Percentiles rank a stretch among this genome's conserved stretches.
Evolutionary conservation across 2,113 vertebrate genomes (phyloP).

Genomic region (Dipodomys ordii): DNA sequence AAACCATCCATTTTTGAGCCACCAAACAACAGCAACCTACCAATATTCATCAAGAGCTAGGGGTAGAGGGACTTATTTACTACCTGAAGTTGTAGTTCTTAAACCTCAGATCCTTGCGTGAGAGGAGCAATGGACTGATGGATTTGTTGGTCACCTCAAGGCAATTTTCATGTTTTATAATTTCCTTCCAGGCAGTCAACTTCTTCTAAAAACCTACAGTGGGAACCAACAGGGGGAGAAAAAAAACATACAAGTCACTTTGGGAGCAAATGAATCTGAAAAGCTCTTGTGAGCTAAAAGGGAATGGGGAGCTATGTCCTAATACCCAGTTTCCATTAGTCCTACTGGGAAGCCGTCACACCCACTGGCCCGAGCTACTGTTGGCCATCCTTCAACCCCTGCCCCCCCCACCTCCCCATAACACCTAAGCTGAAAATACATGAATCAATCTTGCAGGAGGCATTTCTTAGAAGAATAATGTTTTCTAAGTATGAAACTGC

Average conservation of each 20-base stretch:
- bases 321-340: background rate
- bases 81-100: conserved; percentile 83
- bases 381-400: background rate
- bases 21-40: background rate
- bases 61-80: background rate
- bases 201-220: conserved; percentile 79
- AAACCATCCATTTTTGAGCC: background rate
- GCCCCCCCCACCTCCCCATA: background rate
- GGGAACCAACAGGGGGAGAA: conserved; percentile 41
- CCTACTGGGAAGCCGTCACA: accelerated
- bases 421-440: background rate
- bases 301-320: background rate
- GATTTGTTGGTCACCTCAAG: conserved; percentile 79
- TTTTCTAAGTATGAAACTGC: background rate
- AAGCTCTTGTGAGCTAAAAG: background rate
- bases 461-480: background rate
- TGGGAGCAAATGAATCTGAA: background rate
- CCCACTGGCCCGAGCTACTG: too few species aligned
- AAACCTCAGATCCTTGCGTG: conserved; percentile 74
- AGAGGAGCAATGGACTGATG: conserved; percentile 49
- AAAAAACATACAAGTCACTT: conserved; percentile 35
- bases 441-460: background rate
- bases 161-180: conserved; percentile 84
- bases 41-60: too few species aligned
- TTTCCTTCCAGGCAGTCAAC: conserved; percentile 69